These are phyloP conservation scores for Tenualosa ilisha DNA, from an alignment of 2,797 vertebrate genomes.

Conservation along the genomic window DNA sequence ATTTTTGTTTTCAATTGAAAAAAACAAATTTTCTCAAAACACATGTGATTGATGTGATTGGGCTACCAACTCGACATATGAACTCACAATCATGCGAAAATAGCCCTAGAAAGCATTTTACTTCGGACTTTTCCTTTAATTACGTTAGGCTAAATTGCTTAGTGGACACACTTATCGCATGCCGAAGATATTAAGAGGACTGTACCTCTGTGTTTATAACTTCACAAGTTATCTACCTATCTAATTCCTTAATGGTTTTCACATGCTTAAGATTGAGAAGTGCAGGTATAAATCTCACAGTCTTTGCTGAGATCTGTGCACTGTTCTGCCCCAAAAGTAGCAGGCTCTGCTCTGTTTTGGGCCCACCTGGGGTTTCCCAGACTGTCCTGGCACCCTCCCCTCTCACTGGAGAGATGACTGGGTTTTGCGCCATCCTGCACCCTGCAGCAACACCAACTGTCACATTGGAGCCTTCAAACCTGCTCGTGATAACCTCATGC, in stretches of 20 bases:
- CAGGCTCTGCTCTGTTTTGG: background rate
- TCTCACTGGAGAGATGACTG: conserved; percentile 1
- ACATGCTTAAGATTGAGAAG: background rate
- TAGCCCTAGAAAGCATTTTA: no score
- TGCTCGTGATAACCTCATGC: background rate
- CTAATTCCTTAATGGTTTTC: background rate
- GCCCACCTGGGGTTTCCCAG: background rate
- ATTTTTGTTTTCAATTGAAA: no score
- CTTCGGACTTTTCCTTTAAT: no score
- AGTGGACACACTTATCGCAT: no score
- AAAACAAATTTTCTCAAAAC: no score
- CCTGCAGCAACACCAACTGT: background rate
- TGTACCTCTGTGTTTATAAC: no score
- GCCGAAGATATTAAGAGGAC: no score
- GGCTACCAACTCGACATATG: no score
- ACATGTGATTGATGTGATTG: no score
- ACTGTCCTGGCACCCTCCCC: background rate
- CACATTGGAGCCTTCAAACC: background rate
- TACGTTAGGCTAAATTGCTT: no score
- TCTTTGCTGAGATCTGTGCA: background rate
- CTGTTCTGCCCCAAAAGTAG: background rate
- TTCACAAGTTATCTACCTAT: no score
- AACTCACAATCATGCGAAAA: no score
- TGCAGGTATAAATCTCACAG: background rate
- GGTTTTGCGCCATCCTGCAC: background rate